Conservation (phyloP, 2,797 vertebrate species). For the Channallabes apus region DNA sequence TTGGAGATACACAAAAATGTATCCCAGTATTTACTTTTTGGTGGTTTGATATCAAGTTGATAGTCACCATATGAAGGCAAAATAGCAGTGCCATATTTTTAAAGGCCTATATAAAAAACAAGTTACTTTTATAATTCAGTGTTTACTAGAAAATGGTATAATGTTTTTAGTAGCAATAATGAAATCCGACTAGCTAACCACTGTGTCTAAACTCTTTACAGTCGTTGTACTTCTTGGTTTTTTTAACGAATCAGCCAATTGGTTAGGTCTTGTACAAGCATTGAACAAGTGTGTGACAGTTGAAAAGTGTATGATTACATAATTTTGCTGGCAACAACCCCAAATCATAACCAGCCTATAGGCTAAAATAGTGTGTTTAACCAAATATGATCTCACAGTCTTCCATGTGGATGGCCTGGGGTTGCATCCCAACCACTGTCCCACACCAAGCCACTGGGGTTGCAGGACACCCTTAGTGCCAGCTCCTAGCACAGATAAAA, state of each 20-base stretch:
- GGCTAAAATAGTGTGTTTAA: not conserved
- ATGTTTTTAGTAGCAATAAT: not conserved
- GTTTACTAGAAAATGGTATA: not conserved
- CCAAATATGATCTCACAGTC: not conserved
- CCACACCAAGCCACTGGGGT: too few species aligned
- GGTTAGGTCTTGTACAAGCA: not conserved
- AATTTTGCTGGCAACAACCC: not conserved
- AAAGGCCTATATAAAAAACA: not conserved
- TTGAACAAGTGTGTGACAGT: not conserved
- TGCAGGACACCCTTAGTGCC: too few species aligned
- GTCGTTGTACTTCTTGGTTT: not conserved
- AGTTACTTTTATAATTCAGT: not conserved
- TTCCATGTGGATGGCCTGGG: too few species aligned
- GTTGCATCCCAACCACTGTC: too few species aligned
- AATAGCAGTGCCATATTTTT: not conserved
- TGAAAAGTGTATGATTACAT: not conserved
- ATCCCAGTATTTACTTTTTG: not conserved
- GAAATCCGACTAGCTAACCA: not conserved
- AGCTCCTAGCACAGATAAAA: too few species aligned
- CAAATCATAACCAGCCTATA: not conserved
- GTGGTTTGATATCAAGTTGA: not conserved
- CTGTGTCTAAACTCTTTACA: conserved; percentile 1
- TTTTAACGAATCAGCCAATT: not conserved
- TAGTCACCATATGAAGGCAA: conserved; percentile 2
- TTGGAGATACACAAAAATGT: not conserved